Percentiles rank a stretch among this genome's conserved stretches.
phyloP scores from a whole-genome alignment of 2,797 vertebrate genomes.

The Iguana delicatissima region DNA sequence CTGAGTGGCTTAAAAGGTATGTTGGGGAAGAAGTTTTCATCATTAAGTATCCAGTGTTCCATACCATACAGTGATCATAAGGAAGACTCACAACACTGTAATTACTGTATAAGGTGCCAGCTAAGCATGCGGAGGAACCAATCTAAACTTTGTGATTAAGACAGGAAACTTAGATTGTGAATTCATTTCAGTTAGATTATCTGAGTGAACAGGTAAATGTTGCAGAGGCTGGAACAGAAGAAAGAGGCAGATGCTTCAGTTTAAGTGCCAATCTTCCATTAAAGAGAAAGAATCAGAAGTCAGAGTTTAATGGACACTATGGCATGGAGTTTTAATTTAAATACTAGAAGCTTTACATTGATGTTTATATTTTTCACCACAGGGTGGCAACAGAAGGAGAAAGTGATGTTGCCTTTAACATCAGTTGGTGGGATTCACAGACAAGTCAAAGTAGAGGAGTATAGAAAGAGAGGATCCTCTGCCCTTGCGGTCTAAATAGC shows the following conservation, averaged over 20 bases:
- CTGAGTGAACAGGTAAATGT: neutral
- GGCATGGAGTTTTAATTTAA: neutral
- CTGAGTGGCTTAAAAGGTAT: too few relatives aligned
- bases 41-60: too few relatives aligned
- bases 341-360: neutral
- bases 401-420: neutral
- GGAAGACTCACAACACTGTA: too few relatives aligned
- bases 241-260: neutral
- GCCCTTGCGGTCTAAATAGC: neutral
- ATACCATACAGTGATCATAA: too few relatives aligned
- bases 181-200: neutral
- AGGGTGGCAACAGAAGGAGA: neutral
- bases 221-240: neutral
- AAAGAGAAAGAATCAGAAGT: neutral
- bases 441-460: neutral
- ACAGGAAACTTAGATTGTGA: neutral
- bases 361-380: neutral
- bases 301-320: too few relatives aligned
- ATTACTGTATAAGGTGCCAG: too few relatives aligned
- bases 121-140: neutral
- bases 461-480: neutral
- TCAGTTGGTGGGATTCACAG: neutral
- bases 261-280: neutral
- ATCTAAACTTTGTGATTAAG: neutral
- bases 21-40: too few relatives aligned